Percentiles rank a stretch among this genome's conserved stretches.
Evolutionary conservation across 2,113 vertebrate species (phyloP).

Genomic region (Rhinoderma darwinii): DNA sequence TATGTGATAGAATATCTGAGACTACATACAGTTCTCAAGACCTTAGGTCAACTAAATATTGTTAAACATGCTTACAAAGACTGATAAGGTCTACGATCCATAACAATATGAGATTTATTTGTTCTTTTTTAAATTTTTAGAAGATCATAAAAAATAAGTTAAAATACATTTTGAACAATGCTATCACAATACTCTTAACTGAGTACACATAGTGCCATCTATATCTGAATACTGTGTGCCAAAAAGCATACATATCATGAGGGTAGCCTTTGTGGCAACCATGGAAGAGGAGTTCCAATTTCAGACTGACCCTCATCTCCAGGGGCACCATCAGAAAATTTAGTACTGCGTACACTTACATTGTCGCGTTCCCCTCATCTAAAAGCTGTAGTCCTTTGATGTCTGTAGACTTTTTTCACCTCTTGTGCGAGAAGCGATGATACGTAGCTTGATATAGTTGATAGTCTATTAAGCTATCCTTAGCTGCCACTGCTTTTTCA

Average conservation of each 20-base stretch:
- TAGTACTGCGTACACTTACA: background rate
- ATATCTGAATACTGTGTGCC: background rate
- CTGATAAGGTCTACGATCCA: background rate
- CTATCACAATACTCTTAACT: background rate
- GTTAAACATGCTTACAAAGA: background rate
- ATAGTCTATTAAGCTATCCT: too few species aligned
- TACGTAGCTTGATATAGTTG: too few species aligned
- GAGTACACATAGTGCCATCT: background rate
- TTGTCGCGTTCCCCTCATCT: too few species aligned
- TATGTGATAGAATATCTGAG: conserved; percentile 7
- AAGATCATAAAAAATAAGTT: background rate
- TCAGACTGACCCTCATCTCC: background rate
- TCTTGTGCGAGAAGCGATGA: too few species aligned
- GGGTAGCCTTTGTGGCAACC: background rate
- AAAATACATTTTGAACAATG: background rate
- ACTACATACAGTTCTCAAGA: background rate
- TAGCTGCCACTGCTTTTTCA: too few species aligned
- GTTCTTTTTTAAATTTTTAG: background rate
- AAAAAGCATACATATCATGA: background rate
- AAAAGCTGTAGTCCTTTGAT: too few species aligned
- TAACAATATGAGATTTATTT: background rate
- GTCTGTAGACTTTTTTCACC: too few species aligned
- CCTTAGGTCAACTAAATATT: conserved; percentile 12
- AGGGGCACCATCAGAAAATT: background rate
- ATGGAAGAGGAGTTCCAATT: background rate